Percentiles rank a stretch among this genome's conserved stretches.
Conservation (phyloP, 2,888 invertebrate species). For the Acronicta psi region DNA sequence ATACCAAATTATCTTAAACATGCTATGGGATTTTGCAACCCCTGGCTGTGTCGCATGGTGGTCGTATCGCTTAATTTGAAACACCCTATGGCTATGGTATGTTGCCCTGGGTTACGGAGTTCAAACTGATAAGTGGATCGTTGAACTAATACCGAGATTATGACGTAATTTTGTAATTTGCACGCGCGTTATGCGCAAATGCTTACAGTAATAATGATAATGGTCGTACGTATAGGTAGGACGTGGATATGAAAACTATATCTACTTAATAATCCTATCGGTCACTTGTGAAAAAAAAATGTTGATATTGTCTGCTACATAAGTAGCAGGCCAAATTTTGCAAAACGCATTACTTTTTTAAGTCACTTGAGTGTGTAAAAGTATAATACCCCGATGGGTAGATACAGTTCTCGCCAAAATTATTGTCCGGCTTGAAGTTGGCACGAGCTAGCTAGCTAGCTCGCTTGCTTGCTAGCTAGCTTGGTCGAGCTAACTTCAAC, state of each 20-base stretch:
- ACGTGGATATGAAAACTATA: neutral
- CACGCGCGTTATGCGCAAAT: conserved; percentile 46
- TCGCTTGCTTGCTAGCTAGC: too few relatives aligned
- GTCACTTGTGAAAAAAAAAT: too few relatives aligned
- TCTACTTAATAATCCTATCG: too few relatives aligned
- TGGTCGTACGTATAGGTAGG: conserved; percentile 6
- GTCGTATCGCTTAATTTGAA: conserved; percentile 2
- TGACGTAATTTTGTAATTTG: conserved; percentile 58
- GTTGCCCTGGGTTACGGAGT: conserved; percentile 63
- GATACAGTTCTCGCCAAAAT: too few relatives aligned
- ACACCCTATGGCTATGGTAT: conserved; percentile 36
- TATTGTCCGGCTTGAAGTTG: too few relatives aligned
- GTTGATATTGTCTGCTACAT: too few relatives aligned
- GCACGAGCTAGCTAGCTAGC: too few relatives aligned
- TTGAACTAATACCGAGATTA: conserved; percentile 62
- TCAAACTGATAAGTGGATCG: conserved; percentile 65
- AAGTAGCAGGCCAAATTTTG: too few relatives aligned
- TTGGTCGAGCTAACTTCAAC: too few relatives aligned
- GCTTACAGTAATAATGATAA: conserved; percentile 29
- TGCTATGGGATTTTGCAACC: conserved; percentile 2
- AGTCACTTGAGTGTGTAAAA: too few relatives aligned
- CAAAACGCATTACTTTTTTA: too few relatives aligned
- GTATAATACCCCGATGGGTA: too few relatives aligned
- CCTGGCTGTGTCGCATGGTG: conserved; percentile 10
- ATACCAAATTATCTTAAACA: neutral